Base-by-base conservation (phyloP, 2,888 invertebrate species). In the Temnothorax rugatulus region DNA sequence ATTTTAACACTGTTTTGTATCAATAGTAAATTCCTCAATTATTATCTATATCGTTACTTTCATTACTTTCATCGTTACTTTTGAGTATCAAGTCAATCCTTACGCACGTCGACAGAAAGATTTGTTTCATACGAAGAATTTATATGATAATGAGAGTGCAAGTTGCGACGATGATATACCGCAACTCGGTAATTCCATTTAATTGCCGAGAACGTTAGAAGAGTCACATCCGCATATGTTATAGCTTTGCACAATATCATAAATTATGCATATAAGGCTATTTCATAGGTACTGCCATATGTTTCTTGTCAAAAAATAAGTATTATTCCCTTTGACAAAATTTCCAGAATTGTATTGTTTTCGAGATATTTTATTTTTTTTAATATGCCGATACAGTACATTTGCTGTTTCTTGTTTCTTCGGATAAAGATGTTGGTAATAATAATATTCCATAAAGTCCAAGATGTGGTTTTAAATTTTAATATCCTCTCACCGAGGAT, bases 131-230 rank as follows among this genome's bases (percentile, higher is more conserved):
- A 79, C 71, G 84, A 79, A 87, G 87, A 87, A 91, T 90, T 87
- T 86, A 44, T 86, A 91, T 91, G 90, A 88, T 91, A 90, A 90
- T 88, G 90, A 87, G 89, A 91, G 85, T 83, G 86, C 84, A 68
- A 82, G 69, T 84, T 82, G 38, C 73, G 79, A 59, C 85, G 84
- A 41, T 15, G 34, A 76, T 86, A 76, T 86, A 64, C 3, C 77
- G 85, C 87, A 87, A 61, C 61, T 18, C 18, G 61, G 61, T 61
- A 61, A 88, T 90, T 90, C 86, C 83, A 84, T 86, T 91, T 91
- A 90, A 91, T 90, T 90, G 87, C 82, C 75, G 86, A 69, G 86
- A 88, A 86, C 86, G 81, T 85, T 84, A 74, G 81, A 76, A 76
- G 68, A 84, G 79, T 86, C 79, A 82, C 64, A 82, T 88, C 84